phyloP scores from a whole-genome alignment of 1,140 invertebrate genomes.

The Helicoverpa zea region DNA sequence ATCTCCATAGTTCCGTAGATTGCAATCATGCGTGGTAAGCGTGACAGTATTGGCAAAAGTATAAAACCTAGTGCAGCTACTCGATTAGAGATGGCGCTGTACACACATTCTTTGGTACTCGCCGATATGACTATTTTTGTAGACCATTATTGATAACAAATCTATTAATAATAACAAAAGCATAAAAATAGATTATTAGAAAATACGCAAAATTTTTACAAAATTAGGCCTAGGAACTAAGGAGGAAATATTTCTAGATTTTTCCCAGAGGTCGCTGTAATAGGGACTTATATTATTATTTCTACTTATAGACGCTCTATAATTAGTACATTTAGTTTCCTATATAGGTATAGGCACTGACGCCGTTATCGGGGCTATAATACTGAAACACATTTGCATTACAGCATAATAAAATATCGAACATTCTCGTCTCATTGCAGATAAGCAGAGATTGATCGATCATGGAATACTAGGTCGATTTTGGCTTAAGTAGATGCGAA shows the following conservation, averaged over 20 bases:
- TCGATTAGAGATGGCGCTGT: constrained; percentile 65
- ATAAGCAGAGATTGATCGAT: constrained; percentile 26
- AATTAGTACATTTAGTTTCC: too few species aligned
- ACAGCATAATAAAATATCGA: constrained; percentile 1
- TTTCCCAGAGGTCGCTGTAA: too few species aligned
- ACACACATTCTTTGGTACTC: neutral
- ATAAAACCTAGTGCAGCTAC: constrained; percentile 49
- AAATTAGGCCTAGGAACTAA: too few species aligned
- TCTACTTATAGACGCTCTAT: too few species aligned
- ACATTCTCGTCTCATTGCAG: constrained; percentile 12
- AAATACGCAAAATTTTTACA: too few species aligned
- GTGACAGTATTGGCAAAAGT: neutral
- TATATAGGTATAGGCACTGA: too few species aligned
- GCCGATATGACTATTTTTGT: too few species aligned
- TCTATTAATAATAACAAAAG: too few species aligned
- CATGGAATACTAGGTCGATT: constrained; percentile 8
- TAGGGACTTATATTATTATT: too few species aligned
- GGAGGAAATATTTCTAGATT: too few species aligned
- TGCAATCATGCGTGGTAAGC: neutral
- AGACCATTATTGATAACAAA: too few species aligned
- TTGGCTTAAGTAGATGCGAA: neutral
- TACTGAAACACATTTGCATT: constrained; percentile 15
- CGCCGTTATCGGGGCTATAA: neutral
- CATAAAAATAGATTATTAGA: too few species aligned
- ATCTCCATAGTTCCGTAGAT: constrained; percentile 3